phyloP scores from a whole-genome alignment of 2,113 vertebrate genomes.

The Emydura subglobosa region DNA sequence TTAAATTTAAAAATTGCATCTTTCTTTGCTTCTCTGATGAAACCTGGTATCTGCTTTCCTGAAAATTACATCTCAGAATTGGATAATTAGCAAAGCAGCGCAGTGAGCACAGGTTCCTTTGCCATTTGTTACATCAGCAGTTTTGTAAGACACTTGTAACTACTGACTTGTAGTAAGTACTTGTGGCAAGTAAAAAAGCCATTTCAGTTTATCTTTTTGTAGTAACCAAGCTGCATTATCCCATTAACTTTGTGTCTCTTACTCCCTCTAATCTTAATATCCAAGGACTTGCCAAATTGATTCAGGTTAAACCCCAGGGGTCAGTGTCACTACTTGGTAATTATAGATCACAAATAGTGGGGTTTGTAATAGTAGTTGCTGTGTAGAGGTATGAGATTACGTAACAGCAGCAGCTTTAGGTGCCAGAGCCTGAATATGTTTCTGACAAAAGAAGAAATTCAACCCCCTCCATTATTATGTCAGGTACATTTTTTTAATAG shows the following conservation, averaged over 20 bases:
- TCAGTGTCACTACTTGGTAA: neutral
- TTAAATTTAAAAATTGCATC: neutral
- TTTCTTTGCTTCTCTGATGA: neutral
- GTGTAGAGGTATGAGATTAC: neutral
- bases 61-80: neutral
- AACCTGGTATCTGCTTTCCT: neutral
- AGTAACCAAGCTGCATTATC: neutral
- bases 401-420: neutral
- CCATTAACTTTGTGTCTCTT: neutral
- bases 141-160: neutral
- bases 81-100: neutral
- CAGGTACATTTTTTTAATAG: neutral
- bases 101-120: neutral
- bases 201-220: neutral
- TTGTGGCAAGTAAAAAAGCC: neutral
- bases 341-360: fast-evolving
- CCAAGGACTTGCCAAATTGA: neutral
- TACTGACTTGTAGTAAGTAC: neutral
- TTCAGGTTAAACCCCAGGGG: neutral
- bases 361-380: neutral
- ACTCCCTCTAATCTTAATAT: neutral
- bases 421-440: neutral
- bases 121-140: neutral
- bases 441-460: neutral
- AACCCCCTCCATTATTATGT: neutral